Evolutionary conservation across 2,888 invertebrate genomes (phyloP).

Genomic region (Trachelus stipa): DNA sequence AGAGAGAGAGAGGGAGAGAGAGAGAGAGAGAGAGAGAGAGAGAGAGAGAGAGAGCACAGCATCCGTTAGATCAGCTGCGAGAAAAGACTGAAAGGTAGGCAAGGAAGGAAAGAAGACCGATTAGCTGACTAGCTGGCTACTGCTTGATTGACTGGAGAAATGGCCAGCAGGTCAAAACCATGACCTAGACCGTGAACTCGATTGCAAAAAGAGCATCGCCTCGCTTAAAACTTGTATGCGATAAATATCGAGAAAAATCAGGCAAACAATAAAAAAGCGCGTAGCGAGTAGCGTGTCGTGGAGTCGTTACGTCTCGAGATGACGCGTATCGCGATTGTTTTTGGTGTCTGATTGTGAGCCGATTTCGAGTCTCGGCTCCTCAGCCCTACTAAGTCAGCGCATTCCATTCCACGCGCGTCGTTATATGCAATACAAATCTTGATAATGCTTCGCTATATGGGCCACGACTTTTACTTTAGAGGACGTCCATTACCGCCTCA

Average conservation of each 20-base stretch:
- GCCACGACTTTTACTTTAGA: conserved; percentile 17
- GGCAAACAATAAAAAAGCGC: neutral
- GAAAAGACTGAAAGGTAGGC: too few relatives aligned
- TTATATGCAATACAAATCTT: conserved; percentile 15
- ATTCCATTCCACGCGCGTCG: conserved; percentile 20
- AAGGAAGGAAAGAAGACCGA: too few relatives aligned
- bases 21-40: too few relatives aligned
- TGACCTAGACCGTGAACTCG: conserved; percentile 19
- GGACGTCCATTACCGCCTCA: conserved; percentile 6
- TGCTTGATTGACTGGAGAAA: too few relatives aligned
- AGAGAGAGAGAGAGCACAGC: too few relatives aligned
- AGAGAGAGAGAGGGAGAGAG: too few relatives aligned
- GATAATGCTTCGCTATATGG: conserved; percentile 15
- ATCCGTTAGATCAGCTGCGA: too few relatives aligned
- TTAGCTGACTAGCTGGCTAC: too few relatives aligned
- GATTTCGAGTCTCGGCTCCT: too few relatives aligned
- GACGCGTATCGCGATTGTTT: too few relatives aligned
- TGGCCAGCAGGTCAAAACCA: neutral
- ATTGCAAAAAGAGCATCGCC: too few relatives aligned
- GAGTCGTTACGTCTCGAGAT: conserved; percentile 10
- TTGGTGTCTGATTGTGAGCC: too few relatives aligned
- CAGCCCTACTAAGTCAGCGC: conserved; percentile 14
- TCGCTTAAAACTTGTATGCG: conserved; percentile 24
- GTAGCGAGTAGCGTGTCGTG: conserved; percentile 9
- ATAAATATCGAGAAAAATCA: conserved; percentile 29